Base-by-base conservation (phyloP, 2,797 vertebrate genomes). In the Menidia menidia region DNA sequence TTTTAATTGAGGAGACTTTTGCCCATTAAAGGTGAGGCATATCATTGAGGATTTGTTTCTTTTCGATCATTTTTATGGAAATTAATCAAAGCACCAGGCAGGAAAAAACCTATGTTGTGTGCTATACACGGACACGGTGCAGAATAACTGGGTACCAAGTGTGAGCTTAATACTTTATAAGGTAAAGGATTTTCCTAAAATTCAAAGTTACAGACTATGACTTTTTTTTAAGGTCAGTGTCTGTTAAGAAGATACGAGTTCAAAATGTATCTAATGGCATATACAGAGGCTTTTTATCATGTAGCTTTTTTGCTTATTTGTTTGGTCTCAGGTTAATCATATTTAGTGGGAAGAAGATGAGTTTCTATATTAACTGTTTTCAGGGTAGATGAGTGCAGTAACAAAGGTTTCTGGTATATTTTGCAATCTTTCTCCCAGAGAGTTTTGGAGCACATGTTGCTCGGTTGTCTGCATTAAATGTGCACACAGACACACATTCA, bases 381-480 rank as follows among this genome's bases (percentile, higher is more conserved):
- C 68, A 85, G 65, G 77, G 77, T 67, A 71, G 73, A 82, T 72
- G 45, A 77, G 58, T 31, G 41, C 31, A 78, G 64, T 59, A 43
- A 72, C 48, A 75, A 70, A 75, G 9, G 52, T 47, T 19, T 42
- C 48, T 30, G 62, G 69, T 82, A 68, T 78, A 43, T 55, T 53
- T 81, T 72, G 75, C 56, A 62, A 59, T 73, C 67, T 68, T 18
- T 3, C n/a, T 58, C 64, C 62, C 48, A 52, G 86, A 73, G 79
- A 85, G 44, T 66, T 60, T 51, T 63, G 70, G 71, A 72, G 68
- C 75, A 76, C 82, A 73, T 85, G 84, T 76, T 78, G 80, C 81
- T 80, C 62, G 31, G 63, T 55, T 56, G 69, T 80, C 64, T 65
- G 64, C 57, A 79, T 56, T 54, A 81, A 66, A 83, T 15, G 11